Percentiles rank a stretch among this genome's conserved stretches.
Conservation (phyloP, 2,113 vertebrate genomes). For the Plecturocebus donacophilus region DNA sequence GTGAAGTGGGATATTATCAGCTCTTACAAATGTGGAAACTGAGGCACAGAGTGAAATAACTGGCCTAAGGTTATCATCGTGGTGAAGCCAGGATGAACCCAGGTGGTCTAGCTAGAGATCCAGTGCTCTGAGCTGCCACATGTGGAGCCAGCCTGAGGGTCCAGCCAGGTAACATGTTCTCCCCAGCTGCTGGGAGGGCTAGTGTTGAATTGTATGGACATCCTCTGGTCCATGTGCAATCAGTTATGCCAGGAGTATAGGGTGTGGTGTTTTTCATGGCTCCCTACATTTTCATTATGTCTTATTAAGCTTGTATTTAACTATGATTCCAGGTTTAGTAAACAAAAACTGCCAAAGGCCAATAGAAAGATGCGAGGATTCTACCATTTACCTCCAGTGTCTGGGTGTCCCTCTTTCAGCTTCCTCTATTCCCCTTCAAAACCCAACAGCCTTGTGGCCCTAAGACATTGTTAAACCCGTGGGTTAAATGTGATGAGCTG, state of each 20-base stretch:
- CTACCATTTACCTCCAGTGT: not conserved
- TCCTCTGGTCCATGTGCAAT: accelerated
- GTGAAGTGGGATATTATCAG: not conserved
- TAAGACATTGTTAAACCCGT: not conserved
- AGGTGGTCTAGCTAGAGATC: not conserved
- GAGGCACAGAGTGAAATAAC: not conserved
- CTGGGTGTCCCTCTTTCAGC: not conserved
- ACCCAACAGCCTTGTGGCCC: not conserved
- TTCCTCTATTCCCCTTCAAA: not conserved
- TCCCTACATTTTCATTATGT: not conserved
- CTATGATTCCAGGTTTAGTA: not conserved
- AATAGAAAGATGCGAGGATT: not conserved
- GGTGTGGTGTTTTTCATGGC: not conserved
- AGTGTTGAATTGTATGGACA: accelerated
- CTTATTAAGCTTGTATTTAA: not conserved
- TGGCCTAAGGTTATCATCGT: not conserved
- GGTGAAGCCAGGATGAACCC: not conserved
- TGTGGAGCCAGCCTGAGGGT: accelerated
- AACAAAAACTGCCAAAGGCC: not conserved
- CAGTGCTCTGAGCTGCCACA: not conserved
- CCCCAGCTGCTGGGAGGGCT: not conserved
- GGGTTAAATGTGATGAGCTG: not conserved
- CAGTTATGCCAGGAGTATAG: accelerated
- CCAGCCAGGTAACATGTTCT: not conserved
- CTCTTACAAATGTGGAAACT: not conserved